A percentile compares a stretch with the other conserved stretches of the same genome.
phyloP scores from a whole-genome alignment of 2,888 invertebrate species.

The Nasonia oneida region DNA sequence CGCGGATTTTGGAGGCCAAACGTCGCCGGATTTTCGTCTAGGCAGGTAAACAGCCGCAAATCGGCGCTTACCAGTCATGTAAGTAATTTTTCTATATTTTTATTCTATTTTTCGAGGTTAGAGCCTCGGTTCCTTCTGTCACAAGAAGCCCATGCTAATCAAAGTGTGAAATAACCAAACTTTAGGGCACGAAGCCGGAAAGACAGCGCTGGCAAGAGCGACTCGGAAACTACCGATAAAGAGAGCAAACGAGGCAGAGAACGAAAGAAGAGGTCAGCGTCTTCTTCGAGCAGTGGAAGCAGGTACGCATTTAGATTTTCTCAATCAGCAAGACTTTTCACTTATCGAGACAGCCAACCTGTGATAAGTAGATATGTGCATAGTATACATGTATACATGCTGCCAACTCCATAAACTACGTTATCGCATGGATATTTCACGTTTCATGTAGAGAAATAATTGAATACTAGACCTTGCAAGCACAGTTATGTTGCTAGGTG shows the following conservation, averaged over 20 bases:
- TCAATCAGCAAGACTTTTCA: constrained; percentile 3
- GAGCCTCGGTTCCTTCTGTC: not conserved
- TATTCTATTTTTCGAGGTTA: not conserved
- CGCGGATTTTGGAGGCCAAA: not conserved
- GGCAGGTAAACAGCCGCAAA: constrained; percentile 43
- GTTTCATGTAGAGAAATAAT: not conserved
- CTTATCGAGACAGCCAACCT: not conserved
- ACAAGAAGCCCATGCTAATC: not conserved
- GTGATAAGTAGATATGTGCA: not conserved
- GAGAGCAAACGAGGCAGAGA: constrained; percentile 85
- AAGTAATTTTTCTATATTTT: constrained; percentile 18
- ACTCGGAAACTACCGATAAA: constrained; percentile 85
- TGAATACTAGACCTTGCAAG: not conserved
- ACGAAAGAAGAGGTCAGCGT: constrained; percentile 86
- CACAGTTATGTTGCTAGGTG: not conserved
- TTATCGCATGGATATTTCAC: not conserved
- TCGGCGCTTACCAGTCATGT: constrained; percentile 56
- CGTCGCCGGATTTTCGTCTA: constrained; percentile 45
- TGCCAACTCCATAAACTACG: not conserved
- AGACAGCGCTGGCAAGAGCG: constrained; percentile 79
- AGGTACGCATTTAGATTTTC: constrained; percentile 81
- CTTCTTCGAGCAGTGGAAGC: constrained; percentile 90
- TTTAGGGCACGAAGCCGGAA: constrained; percentile 88
- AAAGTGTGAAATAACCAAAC: constrained; percentile 56
- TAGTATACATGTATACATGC: not conserved